A percentile compares a stretch with the other conserved stretches of the same genome.
Evolutionary conservation across 2,888 invertebrate genomes (phyloP).

Genomic region (Heliconius charithonia): DNA sequence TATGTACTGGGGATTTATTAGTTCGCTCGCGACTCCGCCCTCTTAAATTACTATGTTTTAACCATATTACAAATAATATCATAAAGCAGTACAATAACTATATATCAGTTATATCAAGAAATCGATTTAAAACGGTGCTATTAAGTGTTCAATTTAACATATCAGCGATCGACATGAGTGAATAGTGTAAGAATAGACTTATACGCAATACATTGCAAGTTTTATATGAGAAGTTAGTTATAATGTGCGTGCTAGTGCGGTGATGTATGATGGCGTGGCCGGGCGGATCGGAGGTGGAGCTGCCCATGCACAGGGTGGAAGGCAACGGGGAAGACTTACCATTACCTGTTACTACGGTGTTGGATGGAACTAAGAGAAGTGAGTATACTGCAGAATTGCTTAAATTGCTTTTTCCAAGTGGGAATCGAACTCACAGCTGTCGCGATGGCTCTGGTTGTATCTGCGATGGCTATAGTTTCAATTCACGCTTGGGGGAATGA

Average conservation of each 20-base stretch:
- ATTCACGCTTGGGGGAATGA: too few species aligned
- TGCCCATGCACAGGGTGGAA: constrained; percentile 61
- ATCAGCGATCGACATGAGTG: constrained; percentile 31
- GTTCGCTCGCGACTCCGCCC: too few species aligned
- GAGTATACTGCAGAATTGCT: constrained; percentile 7
- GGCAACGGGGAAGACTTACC: constrained; percentile 55
- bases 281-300: constrained; percentile 70
- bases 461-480: background rate
- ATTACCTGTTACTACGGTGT: constrained; percentile 55
- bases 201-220: constrained; percentile 29
- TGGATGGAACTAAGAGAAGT: constrained; percentile 59
- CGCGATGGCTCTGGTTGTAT: too few species aligned
- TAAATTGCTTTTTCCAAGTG: background rate
- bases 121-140: constrained; percentile 13
- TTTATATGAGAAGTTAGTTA: constrained; percentile 36
- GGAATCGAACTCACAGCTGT: background rate
- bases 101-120: constrained; percentile 1
- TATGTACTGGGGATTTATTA: too few species aligned
- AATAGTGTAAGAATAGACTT: constrained; percentile 23
- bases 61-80: background rate
- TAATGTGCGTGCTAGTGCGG: constrained; percentile 50
- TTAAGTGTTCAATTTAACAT: constrained; percentile 31
- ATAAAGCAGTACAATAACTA: background rate
- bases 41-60: background rate
- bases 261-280: constrained; percentile 76